These are phyloP conservation scores for Odontomachus brunneus DNA, from an alignment of 1,140 invertebrate genomes.

Conservation along the genomic window DNA sequence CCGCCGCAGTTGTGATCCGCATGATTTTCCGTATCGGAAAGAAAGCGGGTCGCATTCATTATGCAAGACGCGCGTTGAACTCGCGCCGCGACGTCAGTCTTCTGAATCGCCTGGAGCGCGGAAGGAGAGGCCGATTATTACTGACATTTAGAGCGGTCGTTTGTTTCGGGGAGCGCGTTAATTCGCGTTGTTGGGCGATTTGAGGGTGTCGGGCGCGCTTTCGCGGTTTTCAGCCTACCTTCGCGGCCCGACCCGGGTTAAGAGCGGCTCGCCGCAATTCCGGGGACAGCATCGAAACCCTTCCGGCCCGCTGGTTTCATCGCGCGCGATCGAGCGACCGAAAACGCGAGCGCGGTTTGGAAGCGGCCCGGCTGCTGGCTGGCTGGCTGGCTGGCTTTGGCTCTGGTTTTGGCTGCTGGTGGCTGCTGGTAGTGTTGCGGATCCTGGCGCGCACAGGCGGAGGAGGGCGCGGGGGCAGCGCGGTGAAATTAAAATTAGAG, in stretches of 20 bases:
- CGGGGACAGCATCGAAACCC: conserved; percentile 58
- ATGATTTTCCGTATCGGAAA: conserved; percentile 4
- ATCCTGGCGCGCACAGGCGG: no score
- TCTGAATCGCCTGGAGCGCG: conserved; percentile 7
- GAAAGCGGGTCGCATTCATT: conserved; percentile 1
- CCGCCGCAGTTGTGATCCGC: neutral
- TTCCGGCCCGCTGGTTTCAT: conserved; percentile 60
- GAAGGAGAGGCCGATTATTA: neutral
- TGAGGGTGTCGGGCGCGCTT: conserved; percentile 32
- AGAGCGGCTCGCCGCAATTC: conserved; percentile 63
- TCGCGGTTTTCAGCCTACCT: conserved; percentile 61
- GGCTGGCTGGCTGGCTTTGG: no score
- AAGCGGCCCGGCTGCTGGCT: no score
- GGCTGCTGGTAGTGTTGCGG: no score
- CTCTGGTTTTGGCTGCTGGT: no score
- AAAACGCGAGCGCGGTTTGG: conserved; percentile 44
- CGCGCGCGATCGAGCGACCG: conserved; percentile 45
- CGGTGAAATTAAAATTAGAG: conserved; percentile 52
- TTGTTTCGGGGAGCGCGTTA: conserved; percentile 38
- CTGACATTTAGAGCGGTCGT: conserved; percentile 26
- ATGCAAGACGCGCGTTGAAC: conserved; percentile 5
- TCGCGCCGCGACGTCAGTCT: neutral
- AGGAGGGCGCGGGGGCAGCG: no score
- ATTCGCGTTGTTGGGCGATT: conserved; percentile 37
- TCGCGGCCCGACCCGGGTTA: conserved; percentile 52